Conservation (phyloP, 2,888 invertebrate species). For the Laspeyria flexula region DNA sequence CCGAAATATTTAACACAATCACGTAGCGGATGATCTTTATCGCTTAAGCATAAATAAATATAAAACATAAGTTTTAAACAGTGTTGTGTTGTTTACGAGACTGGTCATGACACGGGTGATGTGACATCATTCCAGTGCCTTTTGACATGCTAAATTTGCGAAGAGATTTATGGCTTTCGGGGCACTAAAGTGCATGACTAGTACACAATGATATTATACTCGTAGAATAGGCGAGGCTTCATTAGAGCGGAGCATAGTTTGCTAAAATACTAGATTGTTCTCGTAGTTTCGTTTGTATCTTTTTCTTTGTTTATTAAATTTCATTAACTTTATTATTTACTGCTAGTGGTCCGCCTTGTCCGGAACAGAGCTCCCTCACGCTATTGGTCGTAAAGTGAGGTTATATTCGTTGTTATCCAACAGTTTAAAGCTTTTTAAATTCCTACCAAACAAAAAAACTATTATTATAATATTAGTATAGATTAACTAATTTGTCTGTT, state of each 20-base stretch:
- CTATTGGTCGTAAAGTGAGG: no score
- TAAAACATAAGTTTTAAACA: constrained; percentile 19
- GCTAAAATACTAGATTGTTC: no score
- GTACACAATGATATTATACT: background rate
- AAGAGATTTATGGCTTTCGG: constrained; percentile 1
- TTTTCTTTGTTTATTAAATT: no score
- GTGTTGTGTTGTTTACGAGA: background rate
- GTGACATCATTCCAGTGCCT: constrained; percentile 11
- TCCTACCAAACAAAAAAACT: no score
- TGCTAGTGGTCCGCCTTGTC: no score
- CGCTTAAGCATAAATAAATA: constrained; percentile 10
- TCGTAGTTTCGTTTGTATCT: no score
- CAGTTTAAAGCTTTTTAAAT: no score
- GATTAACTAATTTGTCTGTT: no score
- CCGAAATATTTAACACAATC: constrained; percentile 10
- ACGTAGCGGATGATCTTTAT: constrained; percentile 31
- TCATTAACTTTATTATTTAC: no score
- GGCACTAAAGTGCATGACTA: background rate
- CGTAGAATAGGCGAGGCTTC: background rate
- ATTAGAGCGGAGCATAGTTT: background rate
- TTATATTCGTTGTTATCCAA: no score
- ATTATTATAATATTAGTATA: no score
- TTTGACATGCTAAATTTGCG: constrained; percentile 11
- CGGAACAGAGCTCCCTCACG: no score
- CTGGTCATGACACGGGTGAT: constrained; percentile 3